A percentile compares a stretch with the other conserved stretches of the same genome.
Conservation (phyloP, 2,113 vertebrate genomes). For the Nicator chloris region DNA sequence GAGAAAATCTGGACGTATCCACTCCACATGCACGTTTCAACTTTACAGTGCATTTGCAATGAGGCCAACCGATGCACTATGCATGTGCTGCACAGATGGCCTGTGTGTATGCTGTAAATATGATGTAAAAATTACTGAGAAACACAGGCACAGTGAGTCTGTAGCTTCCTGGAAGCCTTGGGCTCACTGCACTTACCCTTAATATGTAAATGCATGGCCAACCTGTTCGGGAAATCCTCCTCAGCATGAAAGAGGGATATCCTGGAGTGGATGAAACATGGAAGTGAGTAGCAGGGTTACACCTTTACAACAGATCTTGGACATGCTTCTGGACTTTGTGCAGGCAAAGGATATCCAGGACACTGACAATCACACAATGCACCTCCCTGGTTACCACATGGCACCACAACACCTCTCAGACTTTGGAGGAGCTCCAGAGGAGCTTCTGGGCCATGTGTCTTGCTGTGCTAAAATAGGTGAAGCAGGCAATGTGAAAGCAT, state of each 20-base stretch:
- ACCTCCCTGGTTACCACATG: background rate
- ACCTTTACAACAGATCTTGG: background rate
- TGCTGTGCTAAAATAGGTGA: background rate
- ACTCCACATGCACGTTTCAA: constrained; percentile 17
- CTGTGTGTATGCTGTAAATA: constrained; percentile 33
- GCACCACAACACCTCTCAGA: background rate
- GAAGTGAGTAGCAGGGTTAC: background rate
- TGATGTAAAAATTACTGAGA: constrained; percentile 55
- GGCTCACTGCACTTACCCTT: constrained; percentile 11
- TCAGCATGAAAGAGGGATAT: background rate
- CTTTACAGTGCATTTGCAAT: constrained; percentile 60
- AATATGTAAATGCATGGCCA: background rate
- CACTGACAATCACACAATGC: rapidly evolving
- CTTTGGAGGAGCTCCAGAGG: background rate
- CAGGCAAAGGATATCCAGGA: background rate
- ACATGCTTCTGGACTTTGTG: background rate
- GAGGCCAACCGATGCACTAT: background rate
- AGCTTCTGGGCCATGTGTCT: background rate
- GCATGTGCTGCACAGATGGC: constrained; percentile 62
- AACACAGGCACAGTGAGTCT: constrained; percentile 38
- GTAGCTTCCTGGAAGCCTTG: constrained; percentile 45
- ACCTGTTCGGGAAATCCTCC: constrained; percentile 18
- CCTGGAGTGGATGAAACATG: background rate
- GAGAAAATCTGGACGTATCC: constrained; percentile 63
- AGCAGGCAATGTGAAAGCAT: background rate